phyloP scores from a whole-genome alignment of 2,888 invertebrate species.

The Clanis bilineata region DNA sequence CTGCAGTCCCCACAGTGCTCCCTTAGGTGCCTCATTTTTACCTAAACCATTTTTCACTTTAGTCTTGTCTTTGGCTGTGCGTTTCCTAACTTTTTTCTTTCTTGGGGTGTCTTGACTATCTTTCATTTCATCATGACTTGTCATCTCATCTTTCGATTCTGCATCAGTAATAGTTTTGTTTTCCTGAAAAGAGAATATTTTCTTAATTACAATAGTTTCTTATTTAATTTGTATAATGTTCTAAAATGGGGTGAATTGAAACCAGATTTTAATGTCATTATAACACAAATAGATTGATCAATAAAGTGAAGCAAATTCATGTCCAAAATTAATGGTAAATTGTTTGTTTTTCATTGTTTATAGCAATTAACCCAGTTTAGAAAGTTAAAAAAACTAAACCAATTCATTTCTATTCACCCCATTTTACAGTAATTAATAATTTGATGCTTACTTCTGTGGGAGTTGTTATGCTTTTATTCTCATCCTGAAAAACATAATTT shows the following conservation, averaged over 20 bases:
- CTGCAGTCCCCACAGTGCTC: slow-evolving; percentile 73
- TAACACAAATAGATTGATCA: no score
- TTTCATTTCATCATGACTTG: slow-evolving; percentile 65
- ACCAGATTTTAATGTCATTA: no score
- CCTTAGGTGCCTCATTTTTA: slow-evolving; percentile 64
- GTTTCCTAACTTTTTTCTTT: slow-evolving; percentile 63
- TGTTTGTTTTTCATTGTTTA: no score
- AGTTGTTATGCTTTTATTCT: slow-evolving; percentile 54
- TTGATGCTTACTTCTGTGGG: slow-evolving; percentile 52
- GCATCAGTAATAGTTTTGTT: slow-evolving; percentile 44
- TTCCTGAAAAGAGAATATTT: slow-evolving; percentile 57
- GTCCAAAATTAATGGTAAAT: no score
- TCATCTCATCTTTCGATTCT: slow-evolving; percentile 65
- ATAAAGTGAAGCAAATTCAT: no score
- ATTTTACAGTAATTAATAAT: background rate
- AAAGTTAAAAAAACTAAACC: background rate
- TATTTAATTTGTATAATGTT: no score
- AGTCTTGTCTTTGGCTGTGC: slow-evolving; percentile 54
- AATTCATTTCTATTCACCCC: no score
- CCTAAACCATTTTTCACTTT: slow-evolving; percentile 52
- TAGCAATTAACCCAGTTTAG: no score
- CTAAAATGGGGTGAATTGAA: no score
- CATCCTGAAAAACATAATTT: slow-evolving; percentile 49
- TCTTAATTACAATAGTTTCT: background rate
- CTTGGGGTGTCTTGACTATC: slow-evolving; percentile 40